Evolutionary conservation across 1,140 invertebrate species (phyloP), one percentile per base, ranked within the genome.

Genomic region (Diorhabda elongata): DNA sequence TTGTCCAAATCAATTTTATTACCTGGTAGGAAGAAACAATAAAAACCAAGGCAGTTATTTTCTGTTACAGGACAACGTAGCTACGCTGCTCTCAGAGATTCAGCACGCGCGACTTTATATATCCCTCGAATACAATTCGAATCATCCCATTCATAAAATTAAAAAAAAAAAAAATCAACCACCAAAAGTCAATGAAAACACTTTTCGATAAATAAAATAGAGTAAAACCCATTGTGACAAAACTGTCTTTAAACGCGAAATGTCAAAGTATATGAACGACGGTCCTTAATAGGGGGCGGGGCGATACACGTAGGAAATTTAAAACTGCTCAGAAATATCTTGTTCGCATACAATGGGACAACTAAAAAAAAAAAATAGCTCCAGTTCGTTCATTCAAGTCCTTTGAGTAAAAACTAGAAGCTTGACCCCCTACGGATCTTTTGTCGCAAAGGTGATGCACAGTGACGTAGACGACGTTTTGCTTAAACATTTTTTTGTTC

Each of bases 351-450:
- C 75, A 77, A 76, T 77, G 73, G 74, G 56, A 65, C 60, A n/a
- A 26, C 26, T 26, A 26, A 26, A 26, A 26, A 57, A 70, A 76
- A 72, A 74, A 74, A 77, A 76, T 77, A 76, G 74, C 71, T 76
- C 74, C 74, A 71, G 71, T 74, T 71, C 56, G 61, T 61, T 74
- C 77, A 78, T 78, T 78, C 77, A 78, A 69, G 67, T 47, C 69
- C 75, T 73, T 26, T 76, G 74, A 76, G 77, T 78, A 77, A 78
- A 78, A 77, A 78, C 77, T 78, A 71, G 77, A 73, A 78, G 77
- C 75, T 78, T 71, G 70, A 64, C 77, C 77, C 77, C 77, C 77
- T 66, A 71, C 65, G 63, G 77, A 9, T 76, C 66, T 67, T 73
- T 78, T 78, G 77, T 78, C 69, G 71, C 69, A 45, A 66, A 42